Base-by-base conservation (phyloP, 2,797 vertebrate species). In the Hozukius guyotensis region DNA sequence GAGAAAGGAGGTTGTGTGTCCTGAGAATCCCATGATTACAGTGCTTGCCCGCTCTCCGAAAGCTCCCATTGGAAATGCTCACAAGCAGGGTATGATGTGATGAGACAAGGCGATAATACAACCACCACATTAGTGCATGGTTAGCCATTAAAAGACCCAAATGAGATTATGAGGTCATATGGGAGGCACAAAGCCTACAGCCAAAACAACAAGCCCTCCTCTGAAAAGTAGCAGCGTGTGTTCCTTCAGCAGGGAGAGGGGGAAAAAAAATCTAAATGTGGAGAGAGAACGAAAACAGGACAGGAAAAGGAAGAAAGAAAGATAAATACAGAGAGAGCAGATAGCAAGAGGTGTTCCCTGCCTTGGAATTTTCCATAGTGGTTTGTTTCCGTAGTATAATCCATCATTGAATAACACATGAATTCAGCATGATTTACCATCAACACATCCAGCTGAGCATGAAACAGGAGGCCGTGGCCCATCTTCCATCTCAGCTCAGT, bases 371-470 rank as follows among this genome's bases (percentile, higher is more conserved):
- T 80, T 86, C 88, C 87, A 88, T 76, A 24, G 49, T 32, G 78
- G 69, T 81, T 75, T 3, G 88, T 91, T 86, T 87, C 75, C 31
- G 36, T 80, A 6, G 77, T 22, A 74, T 22, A 74, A 91, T 93
- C 67, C 70, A 78, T 88, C 86, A 88, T 52, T 87, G 86, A 91
- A 88, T 84, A 88, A 87, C 84, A 72, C 60, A 85, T 90, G 85
- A 89, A 88, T 91, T 92, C 87, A 81, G 82, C 89, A 67, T 73
- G 89, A 80, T 92, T 93, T 91, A 74, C 80, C 82, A 92, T 93
- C 86, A 92, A 88, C 92, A 89, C 80, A 86, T 82, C 83, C 90
- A 93, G 89, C 89, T 89, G 91, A 92, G 91, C 92, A 90, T 93
- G 88, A 93, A 94, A 92, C 88, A 82, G 78, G 84, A 87, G 86